These are phyloP conservation scores for Amorpha juglandis DNA, from an alignment of 2,888 invertebrate genomes.

Conservation along the genomic window DNA sequence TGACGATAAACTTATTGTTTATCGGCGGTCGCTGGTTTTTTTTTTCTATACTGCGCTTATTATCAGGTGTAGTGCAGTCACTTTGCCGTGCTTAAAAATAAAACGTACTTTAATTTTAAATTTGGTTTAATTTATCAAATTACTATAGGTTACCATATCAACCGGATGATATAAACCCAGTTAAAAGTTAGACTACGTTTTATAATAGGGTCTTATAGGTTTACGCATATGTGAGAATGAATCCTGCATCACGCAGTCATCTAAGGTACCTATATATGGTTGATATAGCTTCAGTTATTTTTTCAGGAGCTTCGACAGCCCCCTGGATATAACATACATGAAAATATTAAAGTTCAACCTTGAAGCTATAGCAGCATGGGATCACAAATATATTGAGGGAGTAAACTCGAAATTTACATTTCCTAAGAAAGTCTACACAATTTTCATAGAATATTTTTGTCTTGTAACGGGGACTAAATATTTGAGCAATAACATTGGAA, in stretches of 20 bases:
- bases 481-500: neutral
- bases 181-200: too few species aligned
- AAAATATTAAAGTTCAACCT: slow-evolving; percentile 1
- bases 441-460: neutral
- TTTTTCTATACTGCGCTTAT: too few species aligned
- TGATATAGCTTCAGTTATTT: neutral
- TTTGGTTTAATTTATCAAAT: too few species aligned
- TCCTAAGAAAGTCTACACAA: neutral
- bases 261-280: neutral
- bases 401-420: neutral
- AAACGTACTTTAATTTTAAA: too few species aligned
- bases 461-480: slow-evolving; percentile 3
- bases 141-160: too few species aligned
- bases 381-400: slow-evolving; percentile 9
- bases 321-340: slow-evolving; percentile 9
- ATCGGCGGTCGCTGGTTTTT: too few species aligned
- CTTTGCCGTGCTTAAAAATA: too few species aligned
- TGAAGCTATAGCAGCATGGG: slow-evolving; percentile 7
- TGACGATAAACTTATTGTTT: too few species aligned
- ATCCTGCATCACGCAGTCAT: neutral
- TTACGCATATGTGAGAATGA: too few species aligned
- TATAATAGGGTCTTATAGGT: too few species aligned
- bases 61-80: too few species aligned
- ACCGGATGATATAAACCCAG: too few species aligned
- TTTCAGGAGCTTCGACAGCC: neutral